Base-by-base conservation (phyloP, 2,113 vertebrate genomes). In the Hystrix cristata region DNA sequence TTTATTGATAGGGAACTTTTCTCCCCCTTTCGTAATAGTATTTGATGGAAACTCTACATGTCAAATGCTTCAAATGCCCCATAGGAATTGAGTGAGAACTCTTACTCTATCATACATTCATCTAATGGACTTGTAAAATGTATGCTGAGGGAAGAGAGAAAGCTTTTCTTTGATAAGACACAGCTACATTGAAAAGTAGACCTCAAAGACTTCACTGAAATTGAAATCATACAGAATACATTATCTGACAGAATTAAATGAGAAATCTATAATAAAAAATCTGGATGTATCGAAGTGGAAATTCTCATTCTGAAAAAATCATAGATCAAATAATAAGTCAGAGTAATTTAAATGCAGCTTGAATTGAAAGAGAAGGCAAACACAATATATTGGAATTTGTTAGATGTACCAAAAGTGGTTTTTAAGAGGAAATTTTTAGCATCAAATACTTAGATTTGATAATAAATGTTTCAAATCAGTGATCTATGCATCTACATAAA, bases 41-140 rank as follows among this genome's bases (percentile, higher is more conserved):
- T 88, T 95, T 98, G 94, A 76, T 53, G 67, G 43, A 38, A 16
- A 25, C 46, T 83, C 84, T 38, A 76, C 93, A 82, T 67, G 96
- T 38, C 97, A 98, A 72, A 96, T 98, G 95, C 87, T 96, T 97
- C 97, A 97, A 95, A 96, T 97, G 95, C 97, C 96, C 96, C 96
- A 97, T 98, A 91, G 96, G 95, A 88, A 97, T 95, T 97, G 92
- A 94, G 91, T 94, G 92, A 97, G 94, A 97, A 98, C 98, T 97
- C 93, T 67, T 93, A 91, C 96, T 95, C 95, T 97, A 16, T 95
- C 82, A 97, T 95, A 97, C 59, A 60, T 69, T 94, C 90, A 91
- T 92, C 85, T 67, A 71, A 46, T 65, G 78, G 53, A 84, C 48
- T 38, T 95, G 3, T 89, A 90, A 46, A 25, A 69, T 64, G 16